Evolutionary conservation across 2,888 invertebrate species (phyloP).

Genomic region (Latrodectus hesperus): DNA sequence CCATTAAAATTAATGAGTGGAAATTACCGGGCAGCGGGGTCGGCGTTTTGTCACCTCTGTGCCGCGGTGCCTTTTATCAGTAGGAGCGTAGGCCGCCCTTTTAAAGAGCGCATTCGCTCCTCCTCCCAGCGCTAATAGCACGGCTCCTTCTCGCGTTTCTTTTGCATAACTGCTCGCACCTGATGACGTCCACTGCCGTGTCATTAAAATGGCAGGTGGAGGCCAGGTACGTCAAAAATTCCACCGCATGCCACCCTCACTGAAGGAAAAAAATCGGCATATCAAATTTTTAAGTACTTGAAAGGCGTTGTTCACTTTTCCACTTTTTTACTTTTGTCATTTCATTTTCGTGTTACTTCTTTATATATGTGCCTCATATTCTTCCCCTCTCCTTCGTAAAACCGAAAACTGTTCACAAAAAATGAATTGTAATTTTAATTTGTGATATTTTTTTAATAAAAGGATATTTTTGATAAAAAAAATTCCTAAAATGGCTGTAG

Average conservation of each 20-base stretch:
- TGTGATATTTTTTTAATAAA: no score
- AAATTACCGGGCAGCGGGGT: conserved; percentile 60
- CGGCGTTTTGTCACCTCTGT: conserved; percentile 61
- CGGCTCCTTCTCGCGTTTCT: background rate
- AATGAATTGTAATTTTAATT: no score
- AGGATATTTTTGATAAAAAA: no score
- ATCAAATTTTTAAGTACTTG: conserved; percentile 62
- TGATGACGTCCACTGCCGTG: conserved; percentile 30
- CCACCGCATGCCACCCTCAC: conserved; percentile 37
- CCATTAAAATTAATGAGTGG: conserved; percentile 69
- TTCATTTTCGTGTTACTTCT: background rate
- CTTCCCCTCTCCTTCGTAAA: background rate
- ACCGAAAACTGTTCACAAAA: background rate
- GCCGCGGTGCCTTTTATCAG: conserved; percentile 61
- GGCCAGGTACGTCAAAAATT: conserved; percentile 36
- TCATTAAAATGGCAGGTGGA: conserved; percentile 40
- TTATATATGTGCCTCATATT: background rate
- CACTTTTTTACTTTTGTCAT: background rate
- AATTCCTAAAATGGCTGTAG: no score
- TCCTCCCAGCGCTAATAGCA: conserved; percentile 32
- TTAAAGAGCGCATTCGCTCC: conserved; percentile 46
- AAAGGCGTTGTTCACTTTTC: conserved; percentile 6
- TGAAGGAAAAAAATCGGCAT: conserved; percentile 42
- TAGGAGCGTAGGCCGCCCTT: conserved; percentile 57
- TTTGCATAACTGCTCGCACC: conserved; percentile 21